Conservation (phyloP, 2,797 vertebrate species). For the Sebastes iracundus region DNA sequence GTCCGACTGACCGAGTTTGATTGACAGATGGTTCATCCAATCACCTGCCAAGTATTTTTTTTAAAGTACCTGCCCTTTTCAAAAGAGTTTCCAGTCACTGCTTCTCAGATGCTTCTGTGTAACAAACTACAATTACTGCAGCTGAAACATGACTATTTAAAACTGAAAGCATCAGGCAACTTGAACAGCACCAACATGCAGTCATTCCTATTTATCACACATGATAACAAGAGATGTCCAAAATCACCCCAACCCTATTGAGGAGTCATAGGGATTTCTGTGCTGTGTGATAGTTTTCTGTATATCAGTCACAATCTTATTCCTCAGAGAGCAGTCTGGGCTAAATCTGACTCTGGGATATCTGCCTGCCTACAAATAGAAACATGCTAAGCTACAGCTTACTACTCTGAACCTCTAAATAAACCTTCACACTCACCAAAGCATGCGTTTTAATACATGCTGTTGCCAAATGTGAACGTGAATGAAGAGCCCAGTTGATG, state of each 20-base stretch:
- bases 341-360: conserved; percentile 55
- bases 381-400: conserved; percentile 43
- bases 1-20: too few species aligned
- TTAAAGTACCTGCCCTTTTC: too few species aligned
- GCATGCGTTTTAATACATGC: conserved; percentile 4
- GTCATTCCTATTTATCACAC: background rate
- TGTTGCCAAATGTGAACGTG: background rate
- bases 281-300: conserved; percentile 4
- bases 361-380: conserved; percentile 45
- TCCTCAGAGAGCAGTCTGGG: conserved; percentile 25
- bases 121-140: too few species aligned
- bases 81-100: fast-evolving
- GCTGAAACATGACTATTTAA: background rate
- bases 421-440: background rate
- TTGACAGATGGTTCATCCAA: too few species aligned
- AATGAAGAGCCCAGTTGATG: background rate
- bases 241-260: background rate
- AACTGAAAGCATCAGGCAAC: background rate
- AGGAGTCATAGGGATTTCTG: background rate
- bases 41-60: too few species aligned
- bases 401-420: conserved; percentile 45
- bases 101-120: too few species aligned
- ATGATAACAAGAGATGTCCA: background rate
- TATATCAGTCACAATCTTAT: conserved; percentile 11
- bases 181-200: background rate